These are phyloP conservation scores for Cyrtodaria siliqua DNA, from an alignment of 2,888 invertebrate species.

Conservation along the genomic window DNA sequence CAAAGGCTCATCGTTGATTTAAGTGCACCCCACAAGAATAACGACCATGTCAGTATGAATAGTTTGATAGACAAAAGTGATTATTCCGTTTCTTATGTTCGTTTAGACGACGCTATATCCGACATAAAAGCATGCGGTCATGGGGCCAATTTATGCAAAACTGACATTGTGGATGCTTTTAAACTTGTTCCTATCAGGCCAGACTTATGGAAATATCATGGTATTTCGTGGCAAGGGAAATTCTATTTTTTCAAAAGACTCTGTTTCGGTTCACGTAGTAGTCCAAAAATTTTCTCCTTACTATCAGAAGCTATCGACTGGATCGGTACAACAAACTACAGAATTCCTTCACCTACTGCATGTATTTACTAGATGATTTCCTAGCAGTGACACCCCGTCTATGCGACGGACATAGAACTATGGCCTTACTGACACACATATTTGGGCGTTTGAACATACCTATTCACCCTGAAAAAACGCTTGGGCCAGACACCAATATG, in stretches of 20 bases:
- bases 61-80: conserved; percentile 57
- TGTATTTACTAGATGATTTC: conserved; percentile 58
- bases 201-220: conserved; percentile 36
- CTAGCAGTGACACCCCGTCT: conserved; percentile 29
- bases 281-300: conserved; percentile 44
- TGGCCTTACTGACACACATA: conserved; percentile 40
- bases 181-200: conserved; percentile 44
- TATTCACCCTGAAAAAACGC: conserved; percentile 39
- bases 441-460: conserved; percentile 51
- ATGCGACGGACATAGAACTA: conserved; percentile 41
- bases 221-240: conserved; percentile 50
- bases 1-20: conserved; percentile 60
- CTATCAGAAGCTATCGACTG: conserved; percentile 48
- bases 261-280: conserved; percentile 50
- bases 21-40: conserved; percentile 54
- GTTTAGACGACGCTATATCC: conserved; percentile 59
- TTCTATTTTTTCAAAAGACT: conserved; percentile 24
- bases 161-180: conserved; percentile 57
- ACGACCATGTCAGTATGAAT: conserved; percentile 46
- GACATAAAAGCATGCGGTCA: conserved; percentile 26
- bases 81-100: conserved; percentile 46
- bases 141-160: conserved; percentile 40
- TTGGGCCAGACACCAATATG: conserved; percentile 37
- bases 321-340: conserved; percentile 50
- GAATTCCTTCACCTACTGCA: conserved; percentile 30